Base-by-base conservation (phyloP, 1,140 invertebrate species). In the Trichomalopsis sarcophagae region DNA sequence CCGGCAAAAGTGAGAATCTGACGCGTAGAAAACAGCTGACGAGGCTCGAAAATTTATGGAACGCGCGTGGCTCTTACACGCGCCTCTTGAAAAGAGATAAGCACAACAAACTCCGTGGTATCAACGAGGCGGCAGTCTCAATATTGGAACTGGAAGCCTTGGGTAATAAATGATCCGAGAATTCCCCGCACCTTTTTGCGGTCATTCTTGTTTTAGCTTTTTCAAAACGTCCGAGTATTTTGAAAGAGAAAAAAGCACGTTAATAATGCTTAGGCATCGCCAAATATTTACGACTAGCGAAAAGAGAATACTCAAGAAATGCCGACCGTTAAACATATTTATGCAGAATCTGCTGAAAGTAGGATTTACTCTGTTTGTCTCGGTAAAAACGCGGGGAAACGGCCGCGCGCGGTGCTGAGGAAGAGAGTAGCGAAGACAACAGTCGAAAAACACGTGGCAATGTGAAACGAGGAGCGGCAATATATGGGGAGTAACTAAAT, bases 21-120 rank as follows among this genome's bases (percentile, higher is more conserved):
- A 79, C 50, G 55, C 77, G 77, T 44, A 74, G 66, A 85, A 77
- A 23, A 96, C 95, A 0, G 89, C 92, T 14, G 96, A 95, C 89
- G 95, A 95, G 7, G 44, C 44, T 79, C 30, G 27, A 79, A 62
- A 79, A 79, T 79, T 79, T 79, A 79, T 79, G 77, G 50, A 33
- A 17, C 7, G 21, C 27, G 27, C 27, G 55, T 55, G 30, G 33
- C 4, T 36, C 33, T 36, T 4, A 36, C 55, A 6, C 5, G 33
- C 33, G 2, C 33, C 55, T 17, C 75, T 47, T 40, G 1, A 66
- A 66, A 36, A 62, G 50, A 17, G 23, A 62, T 40, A 55, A 79
- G 55, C 27, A 62, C 77, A 66, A 33, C 55, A 33, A 62, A 40
- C 77, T 23, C 21, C 3, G 50, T n/a, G 77, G 23, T 66, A 79